Percentiles rank a stretch among this genome's conserved stretches.
Conservation (phyloP, 2,888 invertebrate genomes). For the Ichneumon xanthorius region DNA sequence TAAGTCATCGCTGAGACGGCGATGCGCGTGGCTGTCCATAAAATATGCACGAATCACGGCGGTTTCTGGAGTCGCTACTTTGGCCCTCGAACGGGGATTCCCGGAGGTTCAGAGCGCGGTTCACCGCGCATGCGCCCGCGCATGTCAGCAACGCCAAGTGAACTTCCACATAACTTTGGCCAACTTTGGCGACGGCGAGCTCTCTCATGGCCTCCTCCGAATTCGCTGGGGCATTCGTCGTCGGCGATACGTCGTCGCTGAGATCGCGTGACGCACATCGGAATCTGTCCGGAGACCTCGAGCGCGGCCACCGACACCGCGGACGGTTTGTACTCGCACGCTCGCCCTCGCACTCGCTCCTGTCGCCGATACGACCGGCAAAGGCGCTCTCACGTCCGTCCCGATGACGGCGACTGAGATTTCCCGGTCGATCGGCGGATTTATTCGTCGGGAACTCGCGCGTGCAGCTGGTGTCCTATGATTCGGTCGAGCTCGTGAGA, state of each 20-base stretch:
- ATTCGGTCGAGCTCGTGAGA: not conserved
- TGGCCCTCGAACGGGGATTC: not conserved
- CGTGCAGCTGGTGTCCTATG: not conserved
- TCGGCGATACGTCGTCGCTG: slow-evolving; percentile 53
- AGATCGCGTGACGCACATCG: slow-evolving; percentile 78
- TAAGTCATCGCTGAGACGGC: not conserved
- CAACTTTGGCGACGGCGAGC: not conserved
- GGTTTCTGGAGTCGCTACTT: not conserved
- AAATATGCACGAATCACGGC: not conserved
- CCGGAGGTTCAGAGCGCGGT: not conserved
- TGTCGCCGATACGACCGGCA: slow-evolving; percentile 23
- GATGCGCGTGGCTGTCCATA: not conserved
- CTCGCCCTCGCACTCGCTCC: slow-evolving; percentile 40
- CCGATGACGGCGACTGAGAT: slow-evolving; percentile 42
- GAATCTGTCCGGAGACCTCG: slow-evolving; percentile 81
- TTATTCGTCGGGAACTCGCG: not conserved
- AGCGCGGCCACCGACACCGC: slow-evolving; percentile 81
- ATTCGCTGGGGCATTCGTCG: slow-evolving; percentile 29
- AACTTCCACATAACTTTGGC: slow-evolving; percentile 19
- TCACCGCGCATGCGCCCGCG: not conserved
- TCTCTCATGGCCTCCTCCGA: slow-evolving; percentile 42
- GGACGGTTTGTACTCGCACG: slow-evolving; percentile 28
- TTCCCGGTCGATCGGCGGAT: slow-evolving; percentile 29
- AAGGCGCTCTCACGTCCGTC: slow-evolving; percentile 45
- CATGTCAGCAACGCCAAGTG: not conserved